These are phyloP conservation scores for Pachyramphus minor DNA, from an alignment of 2,113 vertebrate genomes.

Conservation along the genomic window DNA sequence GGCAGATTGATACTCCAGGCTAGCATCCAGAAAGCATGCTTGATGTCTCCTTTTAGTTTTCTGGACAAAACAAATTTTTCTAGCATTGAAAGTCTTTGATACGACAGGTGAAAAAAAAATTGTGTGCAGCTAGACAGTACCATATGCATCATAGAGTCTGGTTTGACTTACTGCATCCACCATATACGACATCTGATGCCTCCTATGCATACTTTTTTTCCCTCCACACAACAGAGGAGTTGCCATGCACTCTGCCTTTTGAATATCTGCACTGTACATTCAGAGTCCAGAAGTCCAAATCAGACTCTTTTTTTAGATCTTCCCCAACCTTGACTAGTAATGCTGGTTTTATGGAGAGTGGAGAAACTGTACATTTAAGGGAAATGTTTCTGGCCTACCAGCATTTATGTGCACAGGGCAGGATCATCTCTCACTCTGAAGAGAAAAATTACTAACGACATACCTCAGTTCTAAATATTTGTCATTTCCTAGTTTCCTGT, in stretches of 20 bases:
- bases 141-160: background rate
- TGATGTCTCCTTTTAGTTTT: background rate
- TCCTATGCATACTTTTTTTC: background rate
- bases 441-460: background rate
- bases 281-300: background rate
- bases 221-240: background rate
- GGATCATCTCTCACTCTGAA: background rate
- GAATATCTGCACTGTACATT: background rate
- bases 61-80: background rate
- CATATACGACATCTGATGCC: accelerated
- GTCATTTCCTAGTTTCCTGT: background rate
- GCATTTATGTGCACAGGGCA: background rate
- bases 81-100: background rate
- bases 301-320: background rate
- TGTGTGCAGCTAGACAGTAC: background rate
- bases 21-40: background rate
- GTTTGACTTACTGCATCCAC: background rate
- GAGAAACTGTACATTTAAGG: background rate
- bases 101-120: background rate
- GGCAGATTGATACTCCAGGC: background rate
- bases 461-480: background rate
- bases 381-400: background rate
- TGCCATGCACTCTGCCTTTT: background rate
- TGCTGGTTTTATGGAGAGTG: background rate
- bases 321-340: background rate